Conservation (phyloP, 1,140 invertebrate species). For the Anastatus disparis region DNA sequence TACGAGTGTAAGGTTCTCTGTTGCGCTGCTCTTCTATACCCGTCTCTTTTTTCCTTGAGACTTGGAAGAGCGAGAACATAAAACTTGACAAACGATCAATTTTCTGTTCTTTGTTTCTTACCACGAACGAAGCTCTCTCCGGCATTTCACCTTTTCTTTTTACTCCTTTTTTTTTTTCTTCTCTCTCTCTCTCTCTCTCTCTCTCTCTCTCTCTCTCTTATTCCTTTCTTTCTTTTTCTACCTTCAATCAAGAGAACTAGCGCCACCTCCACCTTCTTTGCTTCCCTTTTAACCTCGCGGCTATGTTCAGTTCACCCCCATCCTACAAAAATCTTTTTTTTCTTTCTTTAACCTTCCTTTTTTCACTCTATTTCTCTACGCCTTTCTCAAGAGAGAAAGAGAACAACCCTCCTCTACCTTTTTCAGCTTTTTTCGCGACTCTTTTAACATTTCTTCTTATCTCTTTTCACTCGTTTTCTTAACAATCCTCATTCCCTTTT, state of each 20-base stretch:
- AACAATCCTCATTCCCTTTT: background rate
- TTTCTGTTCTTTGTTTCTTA: slow-evolving; percentile 65
- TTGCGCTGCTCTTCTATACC: too few species aligned
- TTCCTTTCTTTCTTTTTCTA: slow-evolving; percentile 9
- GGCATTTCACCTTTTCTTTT: slow-evolving; percentile 48
- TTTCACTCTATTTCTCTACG: background rate
- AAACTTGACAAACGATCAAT: slow-evolving; percentile 66
- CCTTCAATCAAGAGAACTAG: too few species aligned
- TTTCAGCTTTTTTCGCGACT: slow-evolving; percentile 25
- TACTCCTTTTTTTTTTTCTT: slow-evolving; percentile 36
- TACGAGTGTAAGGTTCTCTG: too few species aligned
- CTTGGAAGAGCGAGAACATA: slow-evolving; percentile 56
- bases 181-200: background rate
- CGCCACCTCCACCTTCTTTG: slow-evolving; percentile 16
- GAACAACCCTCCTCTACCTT: background rate
- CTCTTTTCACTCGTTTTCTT: background rate
- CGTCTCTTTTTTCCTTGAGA: slow-evolving; percentile 20
- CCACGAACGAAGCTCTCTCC: slow-evolving; percentile 49
- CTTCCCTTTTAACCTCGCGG: too few species aligned
- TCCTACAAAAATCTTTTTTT: background rate
- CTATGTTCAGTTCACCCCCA: too few species aligned
- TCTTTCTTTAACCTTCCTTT: background rate
- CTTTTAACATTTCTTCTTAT: background rate
- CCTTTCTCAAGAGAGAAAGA: too few species aligned
- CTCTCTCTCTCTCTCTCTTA: slow-evolving; percentile 7